These are phyloP conservation scores for Nicator chloris DNA, from an alignment of 2,113 vertebrate genomes.

Conservation along the genomic window DNA sequence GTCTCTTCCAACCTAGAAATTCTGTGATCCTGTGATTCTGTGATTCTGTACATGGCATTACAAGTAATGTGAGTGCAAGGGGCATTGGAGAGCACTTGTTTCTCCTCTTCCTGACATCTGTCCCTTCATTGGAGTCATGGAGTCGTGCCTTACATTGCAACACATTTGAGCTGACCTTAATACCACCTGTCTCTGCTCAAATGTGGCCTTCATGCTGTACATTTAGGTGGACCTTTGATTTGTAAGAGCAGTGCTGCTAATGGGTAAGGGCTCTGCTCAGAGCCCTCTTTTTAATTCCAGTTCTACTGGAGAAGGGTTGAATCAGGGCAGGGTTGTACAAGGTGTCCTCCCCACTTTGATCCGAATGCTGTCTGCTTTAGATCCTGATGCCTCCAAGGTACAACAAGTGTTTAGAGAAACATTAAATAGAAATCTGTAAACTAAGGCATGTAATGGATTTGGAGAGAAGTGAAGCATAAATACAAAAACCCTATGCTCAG, in stretches of 20 bases:
- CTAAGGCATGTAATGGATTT: background rate
- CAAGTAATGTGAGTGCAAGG: background rate
- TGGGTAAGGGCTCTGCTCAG: background rate
- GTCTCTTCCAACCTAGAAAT: too few relatives aligned
- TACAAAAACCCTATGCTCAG: background rate
- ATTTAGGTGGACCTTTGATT: background rate
- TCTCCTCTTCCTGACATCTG: background rate
- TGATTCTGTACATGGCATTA: background rate
- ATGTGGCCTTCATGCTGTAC: background rate
- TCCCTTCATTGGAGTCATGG: background rate
- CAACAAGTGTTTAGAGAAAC: background rate
- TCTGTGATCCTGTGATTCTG: too few relatives aligned
- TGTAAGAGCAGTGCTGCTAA: background rate
- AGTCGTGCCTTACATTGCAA: background rate
- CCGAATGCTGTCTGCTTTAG: background rate
- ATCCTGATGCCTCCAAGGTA: background rate
- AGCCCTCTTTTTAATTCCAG: background rate
- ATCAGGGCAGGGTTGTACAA: background rate
- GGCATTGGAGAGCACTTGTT: background rate
- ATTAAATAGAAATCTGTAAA: constrained; percentile 1
- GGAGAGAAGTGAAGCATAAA: background rate
- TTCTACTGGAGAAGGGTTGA: background rate
- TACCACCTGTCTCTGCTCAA: background rate
- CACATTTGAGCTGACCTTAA: background rate
- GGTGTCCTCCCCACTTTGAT: background rate